These are phyloP conservation scores for Empidonax alnorum DNA, from an alignment of 2,113 vertebrate species.

Conservation along the genomic window DNA sequence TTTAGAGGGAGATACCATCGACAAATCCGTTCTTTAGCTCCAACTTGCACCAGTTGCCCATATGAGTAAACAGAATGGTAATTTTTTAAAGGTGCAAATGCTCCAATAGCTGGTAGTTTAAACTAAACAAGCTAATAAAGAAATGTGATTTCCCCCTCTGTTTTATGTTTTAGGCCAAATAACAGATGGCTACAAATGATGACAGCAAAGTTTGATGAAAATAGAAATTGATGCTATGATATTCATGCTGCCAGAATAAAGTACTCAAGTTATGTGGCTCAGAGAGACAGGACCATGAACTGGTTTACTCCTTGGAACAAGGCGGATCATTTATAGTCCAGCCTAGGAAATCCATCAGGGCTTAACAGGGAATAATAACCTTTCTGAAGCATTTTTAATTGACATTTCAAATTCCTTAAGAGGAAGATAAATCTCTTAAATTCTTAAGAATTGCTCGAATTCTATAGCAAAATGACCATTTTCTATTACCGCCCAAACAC, in stretches of 20 bases:
- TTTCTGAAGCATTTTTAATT: neutral
- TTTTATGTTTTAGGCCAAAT: neutral
- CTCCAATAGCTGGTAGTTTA: neutral
- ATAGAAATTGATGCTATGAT: neutral
- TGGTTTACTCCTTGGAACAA: neutral
- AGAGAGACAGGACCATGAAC: neutral
- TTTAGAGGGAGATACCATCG: neutral
- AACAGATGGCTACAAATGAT: neutral
- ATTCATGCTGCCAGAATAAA: neutral
- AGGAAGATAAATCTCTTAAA: slow-evolving; percentile 13
- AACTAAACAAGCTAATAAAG: neutral
- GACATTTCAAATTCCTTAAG: neutral
- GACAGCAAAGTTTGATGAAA: neutral
- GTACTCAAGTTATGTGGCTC: neutral
- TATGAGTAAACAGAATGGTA: neutral
- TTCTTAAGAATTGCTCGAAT: neutral
- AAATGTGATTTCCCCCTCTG: neutral
- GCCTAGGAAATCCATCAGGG: neutral
- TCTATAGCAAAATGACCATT: neutral
- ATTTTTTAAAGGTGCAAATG: neutral
- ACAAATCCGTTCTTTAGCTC: neutral
- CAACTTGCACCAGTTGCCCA: neutral
- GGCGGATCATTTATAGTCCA: neutral
- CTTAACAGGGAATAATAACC: neutral
- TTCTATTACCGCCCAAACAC: neutral